Conservation (phyloP, 1,140 invertebrate genomes). For the Littorina saxatilis region DNA sequence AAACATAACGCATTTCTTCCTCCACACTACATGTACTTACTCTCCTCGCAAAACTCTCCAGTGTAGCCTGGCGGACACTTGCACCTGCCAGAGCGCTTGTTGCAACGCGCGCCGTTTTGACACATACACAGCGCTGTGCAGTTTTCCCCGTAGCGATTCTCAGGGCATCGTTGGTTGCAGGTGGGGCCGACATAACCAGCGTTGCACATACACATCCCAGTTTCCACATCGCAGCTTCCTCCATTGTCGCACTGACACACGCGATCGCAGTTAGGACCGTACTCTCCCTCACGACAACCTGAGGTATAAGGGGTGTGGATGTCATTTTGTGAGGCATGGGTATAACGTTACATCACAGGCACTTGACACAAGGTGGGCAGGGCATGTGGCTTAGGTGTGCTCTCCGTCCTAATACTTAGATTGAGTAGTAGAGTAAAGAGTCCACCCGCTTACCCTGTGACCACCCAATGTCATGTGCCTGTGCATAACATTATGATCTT, state of each 20-base stretch:
- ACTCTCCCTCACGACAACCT: conserved; percentile 64
- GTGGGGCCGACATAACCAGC: conserved; percentile 64
- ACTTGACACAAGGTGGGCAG: no score
- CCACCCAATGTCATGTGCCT: no score
- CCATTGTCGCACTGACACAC: conserved; percentile 71
- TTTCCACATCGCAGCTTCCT: conserved; percentile 74
- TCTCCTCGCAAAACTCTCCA: conserved; percentile 82
- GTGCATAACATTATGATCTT: no score
- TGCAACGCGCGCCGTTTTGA: conserved; percentile 72
- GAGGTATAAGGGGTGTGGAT: neutral
- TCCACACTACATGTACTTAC: no score
- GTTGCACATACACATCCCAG: conserved; percentile 60
- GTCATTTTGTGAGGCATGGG: neutral
- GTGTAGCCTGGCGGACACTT: conserved; percentile 89
- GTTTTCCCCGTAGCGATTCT: conserved; percentile 63
- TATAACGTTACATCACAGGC: no score
- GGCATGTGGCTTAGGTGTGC: no score
- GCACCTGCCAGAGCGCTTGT: conserved; percentile 86
- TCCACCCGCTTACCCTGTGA: no score
- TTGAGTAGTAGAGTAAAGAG: no score
- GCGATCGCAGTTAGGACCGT: conserved; percentile 63
- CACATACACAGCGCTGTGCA: conserved; percentile 68
- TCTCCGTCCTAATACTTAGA: no score
- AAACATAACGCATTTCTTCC: no score
- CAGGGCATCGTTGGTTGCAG: conserved; percentile 61